Evolutionary conservation across 2,888 invertebrate genomes (phyloP).

Genomic region (Polymixis flavicincta): DNA sequence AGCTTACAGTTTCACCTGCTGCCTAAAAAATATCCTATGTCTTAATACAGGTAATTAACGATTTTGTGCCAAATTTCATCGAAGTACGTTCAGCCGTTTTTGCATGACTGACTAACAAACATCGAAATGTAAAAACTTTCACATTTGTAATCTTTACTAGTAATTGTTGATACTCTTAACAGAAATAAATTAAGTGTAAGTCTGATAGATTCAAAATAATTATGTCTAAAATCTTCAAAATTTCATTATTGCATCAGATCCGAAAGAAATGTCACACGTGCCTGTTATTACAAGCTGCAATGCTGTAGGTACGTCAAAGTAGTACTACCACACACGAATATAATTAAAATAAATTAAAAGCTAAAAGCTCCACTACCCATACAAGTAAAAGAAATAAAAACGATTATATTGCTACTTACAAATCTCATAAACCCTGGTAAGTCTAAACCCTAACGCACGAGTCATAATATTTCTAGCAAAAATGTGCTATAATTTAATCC

Average conservation of each 20-base stretch:
- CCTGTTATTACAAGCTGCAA: background rate
- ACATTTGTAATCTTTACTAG: background rate
- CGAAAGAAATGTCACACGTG: background rate
- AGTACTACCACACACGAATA: background rate
- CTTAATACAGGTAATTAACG: no score
- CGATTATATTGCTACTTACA: background rate
- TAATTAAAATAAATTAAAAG: background rate
- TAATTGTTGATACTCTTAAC: background rate
- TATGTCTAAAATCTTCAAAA: background rate
- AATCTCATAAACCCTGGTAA: slow-evolving; percentile 27
- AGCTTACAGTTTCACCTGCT: no score
- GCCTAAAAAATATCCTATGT: no score
- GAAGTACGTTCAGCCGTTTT: no score
- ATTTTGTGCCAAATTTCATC: no score
- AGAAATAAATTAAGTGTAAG: background rate
- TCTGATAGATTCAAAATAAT: background rate
- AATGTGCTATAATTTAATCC: slow-evolving; percentile 77
- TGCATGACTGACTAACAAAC: no score
- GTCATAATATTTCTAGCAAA: slow-evolving; percentile 77
- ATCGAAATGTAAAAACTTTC: no score
- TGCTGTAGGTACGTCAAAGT: background rate
- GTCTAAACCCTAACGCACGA: slow-evolving; percentile 64
- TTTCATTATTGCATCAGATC: background rate
- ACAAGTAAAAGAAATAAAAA: background rate
- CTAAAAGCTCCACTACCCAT: background rate